phyloP scores from a whole-genome alignment of 2,797 vertebrate genomes.

The Anguilla megastoma region DNA sequence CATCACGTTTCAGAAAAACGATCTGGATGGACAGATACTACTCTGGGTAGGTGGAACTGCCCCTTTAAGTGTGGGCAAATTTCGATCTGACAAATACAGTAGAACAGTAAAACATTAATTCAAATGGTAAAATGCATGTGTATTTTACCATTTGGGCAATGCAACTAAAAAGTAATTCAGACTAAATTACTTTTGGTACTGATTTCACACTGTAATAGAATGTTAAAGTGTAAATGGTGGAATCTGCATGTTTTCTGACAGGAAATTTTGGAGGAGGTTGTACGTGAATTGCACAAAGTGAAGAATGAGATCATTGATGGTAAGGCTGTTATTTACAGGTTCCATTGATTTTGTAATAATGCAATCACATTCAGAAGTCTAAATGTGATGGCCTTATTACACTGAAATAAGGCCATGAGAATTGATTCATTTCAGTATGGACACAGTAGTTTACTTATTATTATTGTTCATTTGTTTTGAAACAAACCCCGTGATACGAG shows the following conservation, averaged over 20 bases:
- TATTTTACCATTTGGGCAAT: not conserved
- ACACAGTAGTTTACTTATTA: not conserved
- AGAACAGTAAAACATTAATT: not conserved
- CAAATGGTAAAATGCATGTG: not conserved
- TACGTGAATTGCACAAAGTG: constrained; percentile 96
- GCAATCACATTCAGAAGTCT: not conserved
- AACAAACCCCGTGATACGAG: constrained; percentile 14
- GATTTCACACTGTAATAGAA: not conserved
- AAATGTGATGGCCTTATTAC: too few relatives aligned
- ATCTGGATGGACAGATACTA: too few relatives aligned
- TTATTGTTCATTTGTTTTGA: not conserved
- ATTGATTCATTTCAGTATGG: not conserved
- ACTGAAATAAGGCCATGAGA: not conserved
- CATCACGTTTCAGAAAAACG: too few relatives aligned
- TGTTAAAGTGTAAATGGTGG: not conserved
- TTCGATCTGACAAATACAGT: not conserved
- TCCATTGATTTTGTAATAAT: not conserved
- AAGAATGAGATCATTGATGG: constrained; percentile 99
- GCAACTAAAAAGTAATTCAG: not conserved
- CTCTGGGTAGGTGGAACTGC: too few relatives aligned
- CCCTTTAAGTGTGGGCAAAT: not conserved
- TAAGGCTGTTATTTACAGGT: constrained; percentile 63
- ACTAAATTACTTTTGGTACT: not conserved
- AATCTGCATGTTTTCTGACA: constrained; percentile 52
- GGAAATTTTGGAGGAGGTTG: constrained; percentile 99